These are phyloP conservation scores for Panagrolaimus sp. DNA, from an alignment of 1,140 invertebrate species.

Conservation along the genomic window DNA sequence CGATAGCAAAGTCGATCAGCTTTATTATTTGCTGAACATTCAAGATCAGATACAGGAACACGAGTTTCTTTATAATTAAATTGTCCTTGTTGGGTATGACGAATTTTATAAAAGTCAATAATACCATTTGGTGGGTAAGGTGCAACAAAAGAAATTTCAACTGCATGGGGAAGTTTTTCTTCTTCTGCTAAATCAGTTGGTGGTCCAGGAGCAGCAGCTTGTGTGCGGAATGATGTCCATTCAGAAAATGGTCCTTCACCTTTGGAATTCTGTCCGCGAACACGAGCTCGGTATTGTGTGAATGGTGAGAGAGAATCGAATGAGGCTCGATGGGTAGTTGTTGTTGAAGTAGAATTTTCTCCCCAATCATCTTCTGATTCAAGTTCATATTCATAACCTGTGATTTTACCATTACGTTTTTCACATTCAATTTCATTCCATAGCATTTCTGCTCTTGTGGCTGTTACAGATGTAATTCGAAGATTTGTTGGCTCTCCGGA, in stretches of 20 bases:
- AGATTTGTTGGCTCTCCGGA: slow-evolving; percentile 51
- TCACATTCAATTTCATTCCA: slow-evolving; percentile 58
- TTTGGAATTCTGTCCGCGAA: slow-evolving; percentile 47
- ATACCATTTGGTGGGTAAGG: slow-evolving; percentile 54
- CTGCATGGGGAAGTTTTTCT: slow-evolving; percentile 43
- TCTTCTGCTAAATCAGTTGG: slow-evolving; percentile 56
- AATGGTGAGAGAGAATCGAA: slow-evolving; percentile 52
- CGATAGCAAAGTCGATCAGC: slow-evolving; percentile 53
- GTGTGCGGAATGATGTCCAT: slow-evolving; percentile 48
- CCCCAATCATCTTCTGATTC: slow-evolving; percentile 44
- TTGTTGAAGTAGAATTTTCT: slow-evolving; percentile 37
- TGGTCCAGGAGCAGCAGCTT: slow-evolving; percentile 43
- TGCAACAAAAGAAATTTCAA: slow-evolving; percentile 56
- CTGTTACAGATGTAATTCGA: slow-evolving; percentile 47
- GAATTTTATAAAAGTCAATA: slow-evolving; percentile 50
- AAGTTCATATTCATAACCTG: slow-evolving; percentile 55
- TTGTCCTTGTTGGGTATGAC: slow-evolving; percentile 48
- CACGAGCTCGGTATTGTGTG: slow-evolving; percentile 54
- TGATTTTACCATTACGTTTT: slow-evolving; percentile 55
- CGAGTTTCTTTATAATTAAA: slow-evolving; percentile 53
- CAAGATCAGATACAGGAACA: slow-evolving; percentile 48
- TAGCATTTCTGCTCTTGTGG: slow-evolving; percentile 50
- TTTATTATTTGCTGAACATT: slow-evolving; percentile 48
- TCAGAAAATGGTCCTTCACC: slow-evolving; percentile 56
- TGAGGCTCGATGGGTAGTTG: slow-evolving; percentile 44